These are phyloP conservation scores for Physella acuta DNA, from an alignment of 1,140 invertebrate species.

Conservation along the genomic window DNA sequence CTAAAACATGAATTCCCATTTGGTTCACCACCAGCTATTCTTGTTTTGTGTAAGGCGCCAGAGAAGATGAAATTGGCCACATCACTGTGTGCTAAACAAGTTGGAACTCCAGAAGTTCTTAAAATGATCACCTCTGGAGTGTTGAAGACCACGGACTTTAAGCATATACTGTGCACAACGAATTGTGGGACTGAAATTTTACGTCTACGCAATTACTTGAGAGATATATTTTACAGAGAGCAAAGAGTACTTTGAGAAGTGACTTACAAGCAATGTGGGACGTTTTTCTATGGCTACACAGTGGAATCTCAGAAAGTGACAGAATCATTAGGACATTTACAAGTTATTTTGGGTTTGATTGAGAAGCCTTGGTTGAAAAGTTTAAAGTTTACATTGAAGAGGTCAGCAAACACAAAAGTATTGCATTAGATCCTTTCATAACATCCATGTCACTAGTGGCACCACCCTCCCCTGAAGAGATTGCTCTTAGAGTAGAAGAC, in stretches of 20 bases:
- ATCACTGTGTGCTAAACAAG: conserved; percentile 27
- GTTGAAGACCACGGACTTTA: conserved; percentile 32
- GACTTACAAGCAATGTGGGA: conserved; percentile 38
- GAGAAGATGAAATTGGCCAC: conserved; percentile 25
- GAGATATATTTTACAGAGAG: conserved; percentile 37
- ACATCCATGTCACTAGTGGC: conserved; percentile 36
- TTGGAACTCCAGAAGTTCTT: conserved; percentile 22
- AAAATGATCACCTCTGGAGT: conserved; percentile 29
- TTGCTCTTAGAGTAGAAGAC: conserved; percentile 34
- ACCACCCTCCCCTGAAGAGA: conserved; percentile 46
- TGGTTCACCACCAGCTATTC: conserved; percentile 29
- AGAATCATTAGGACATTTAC: conserved; percentile 32
- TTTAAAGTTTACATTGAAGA: conserved; percentile 30
- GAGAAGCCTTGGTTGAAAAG: conserved; percentile 35
- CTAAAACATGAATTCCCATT: conserved; percentile 41
- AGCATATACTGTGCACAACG: conserved; percentile 35
- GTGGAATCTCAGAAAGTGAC: conserved; percentile 32
- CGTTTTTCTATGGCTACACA: conserved; percentile 28
- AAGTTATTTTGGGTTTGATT: conserved; percentile 45
- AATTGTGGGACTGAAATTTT: conserved; percentile 34
- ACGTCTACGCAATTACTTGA: conserved; percentile 30
- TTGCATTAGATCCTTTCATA: conserved; percentile 38
- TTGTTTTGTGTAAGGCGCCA: conserved; percentile 39
- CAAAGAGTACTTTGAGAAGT: conserved; percentile 32
- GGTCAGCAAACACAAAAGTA: conserved; percentile 31